phyloP scores from a whole-genome alignment of 2,797 vertebrate genomes.

The Tamandua tetradactyla region DNA sequence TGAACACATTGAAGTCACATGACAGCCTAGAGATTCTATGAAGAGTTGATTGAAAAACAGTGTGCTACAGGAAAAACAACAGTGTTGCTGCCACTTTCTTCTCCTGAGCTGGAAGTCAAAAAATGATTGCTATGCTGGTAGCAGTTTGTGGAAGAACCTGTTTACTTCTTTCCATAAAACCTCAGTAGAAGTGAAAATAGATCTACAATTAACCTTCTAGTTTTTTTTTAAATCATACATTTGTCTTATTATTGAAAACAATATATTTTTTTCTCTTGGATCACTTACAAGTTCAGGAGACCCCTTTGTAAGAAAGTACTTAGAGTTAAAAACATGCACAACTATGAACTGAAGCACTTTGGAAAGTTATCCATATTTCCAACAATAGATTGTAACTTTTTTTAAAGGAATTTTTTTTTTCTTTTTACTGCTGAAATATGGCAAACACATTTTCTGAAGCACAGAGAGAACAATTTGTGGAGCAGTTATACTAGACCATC shows the following conservation, averaged over 20 bases:
- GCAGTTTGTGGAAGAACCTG: not conserved
- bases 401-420: not conserved
- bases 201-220: not conserved
- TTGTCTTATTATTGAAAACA: conserved; percentile 11
- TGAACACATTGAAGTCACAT: not conserved
- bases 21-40: not conserved
- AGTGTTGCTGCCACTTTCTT: not conserved
- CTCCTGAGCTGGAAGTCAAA: not conserved
- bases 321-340: not conserved
- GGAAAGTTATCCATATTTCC: not conserved
- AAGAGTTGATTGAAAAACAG: not conserved
- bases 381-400: not conserved
- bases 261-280: conserved; percentile 25
- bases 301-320: not conserved
- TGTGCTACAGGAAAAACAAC: not conserved
- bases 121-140: not conserved
- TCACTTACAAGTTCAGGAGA: not conserved
- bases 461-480: not conserved
- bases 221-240: not conserved
- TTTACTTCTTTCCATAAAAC: not conserved
- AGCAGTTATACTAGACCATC: accelerated
- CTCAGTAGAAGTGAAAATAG: not conserved
- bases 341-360: not conserved
- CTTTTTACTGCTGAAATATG: not conserved
- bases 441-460: not conserved